phyloP scores from a whole-genome alignment of 2,888 invertebrate genomes.

The Lochmaea crataegi region DNA sequence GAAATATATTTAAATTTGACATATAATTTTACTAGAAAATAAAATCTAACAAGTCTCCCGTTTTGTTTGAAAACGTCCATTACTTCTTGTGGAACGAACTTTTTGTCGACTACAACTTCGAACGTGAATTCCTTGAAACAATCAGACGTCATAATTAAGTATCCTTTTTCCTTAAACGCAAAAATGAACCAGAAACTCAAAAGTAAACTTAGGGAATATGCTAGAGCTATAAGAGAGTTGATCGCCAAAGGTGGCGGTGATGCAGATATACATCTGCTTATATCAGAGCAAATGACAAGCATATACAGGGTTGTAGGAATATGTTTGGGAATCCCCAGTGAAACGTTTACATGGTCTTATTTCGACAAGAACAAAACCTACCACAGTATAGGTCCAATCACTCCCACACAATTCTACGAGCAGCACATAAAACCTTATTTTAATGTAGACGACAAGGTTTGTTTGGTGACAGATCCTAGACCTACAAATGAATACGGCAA shows the following conservation, averaged over 20 bases:
- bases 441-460: constrained; percentile 88
- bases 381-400: constrained; percentile 79
- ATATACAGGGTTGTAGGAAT: constrained; percentile 86
- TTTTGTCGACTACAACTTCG: constrained; percentile 90
- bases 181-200: constrained; percentile 84
- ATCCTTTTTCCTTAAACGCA: constrained; percentile 83
- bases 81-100: constrained; percentile 79
- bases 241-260: constrained; percentile 73
- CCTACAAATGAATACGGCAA: constrained; percentile 81
- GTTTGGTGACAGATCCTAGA: constrained; percentile 88
- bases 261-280: constrained; percentile 71
- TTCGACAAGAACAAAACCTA: constrained; percentile 85
- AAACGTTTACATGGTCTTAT: constrained; percentile 85
- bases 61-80: constrained; percentile 81
- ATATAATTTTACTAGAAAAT: too few relatives aligned
- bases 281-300: constrained; percentile 78
- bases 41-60: too few relatives aligned
- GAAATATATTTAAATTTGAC: too few relatives aligned
- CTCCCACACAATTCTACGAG: constrained; percentile 84
- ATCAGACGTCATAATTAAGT: constrained; percentile 82
- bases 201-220: constrained; percentile 87
- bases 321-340: constrained; percentile 84
- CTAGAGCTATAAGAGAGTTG: constrained; percentile 76
- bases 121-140: constrained; percentile 92
- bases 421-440: constrained; percentile 80